Conservation (phyloP, 2,888 invertebrate species). For the Heliconius ismenius region DNA sequence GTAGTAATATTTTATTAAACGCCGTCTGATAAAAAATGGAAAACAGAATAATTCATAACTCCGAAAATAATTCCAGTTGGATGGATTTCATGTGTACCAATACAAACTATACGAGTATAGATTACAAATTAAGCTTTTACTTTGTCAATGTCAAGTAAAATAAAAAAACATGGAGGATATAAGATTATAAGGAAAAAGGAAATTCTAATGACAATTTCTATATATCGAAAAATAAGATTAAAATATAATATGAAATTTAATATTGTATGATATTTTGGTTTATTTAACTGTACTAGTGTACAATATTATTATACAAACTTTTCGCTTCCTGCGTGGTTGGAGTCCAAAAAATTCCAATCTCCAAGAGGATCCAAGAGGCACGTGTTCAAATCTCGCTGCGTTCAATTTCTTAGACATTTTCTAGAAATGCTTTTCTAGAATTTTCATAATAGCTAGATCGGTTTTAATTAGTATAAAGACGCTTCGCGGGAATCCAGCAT, state of each 20-base stretch:
- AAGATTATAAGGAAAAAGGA: background rate
- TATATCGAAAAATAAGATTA: background rate
- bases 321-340: too few relatives aligned
- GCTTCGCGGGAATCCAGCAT: constrained; percentile 34
- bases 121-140: background rate
- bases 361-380: too few relatives aligned
- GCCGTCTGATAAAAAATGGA: too few relatives aligned
- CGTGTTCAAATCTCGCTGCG: too few relatives aligned
- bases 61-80: too few relatives aligned
- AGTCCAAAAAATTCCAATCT: too few relatives aligned
- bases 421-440: too few relatives aligned
- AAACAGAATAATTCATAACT: too few relatives aligned
- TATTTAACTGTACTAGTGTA: background rate
- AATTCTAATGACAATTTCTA: constrained; percentile 7
- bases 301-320: too few relatives aligned
- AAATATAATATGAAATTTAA: background rate
- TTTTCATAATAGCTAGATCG: background rate
- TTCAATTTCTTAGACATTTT: too few relatives aligned
- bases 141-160: constrained; percentile 8
- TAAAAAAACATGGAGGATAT: background rate
- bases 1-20: too few relatives aligned
- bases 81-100: background rate
- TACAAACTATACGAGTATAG: background rate
- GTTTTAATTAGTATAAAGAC: constrained; percentile 53
- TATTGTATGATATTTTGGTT: background rate